A percentile compares a stretch with the other conserved stretches of the same genome.
These are phyloP conservation scores for Drosophila azteca DNA, from an alignment of 1,140 invertebrate genomes.

Conservation along the genomic window DNA sequence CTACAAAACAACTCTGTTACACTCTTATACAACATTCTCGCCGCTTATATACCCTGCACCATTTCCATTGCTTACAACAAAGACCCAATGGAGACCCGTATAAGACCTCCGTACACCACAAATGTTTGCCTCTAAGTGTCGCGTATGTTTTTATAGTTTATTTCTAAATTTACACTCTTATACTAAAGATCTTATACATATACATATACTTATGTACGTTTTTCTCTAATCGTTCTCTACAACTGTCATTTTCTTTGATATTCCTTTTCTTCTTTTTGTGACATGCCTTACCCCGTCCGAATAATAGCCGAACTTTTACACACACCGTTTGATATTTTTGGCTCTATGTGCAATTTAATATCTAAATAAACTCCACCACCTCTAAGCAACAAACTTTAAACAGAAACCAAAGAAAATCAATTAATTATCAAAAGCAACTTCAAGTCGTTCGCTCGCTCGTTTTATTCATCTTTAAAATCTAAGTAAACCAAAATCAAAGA, in stretches of 20 bases:
- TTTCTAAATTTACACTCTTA: conserved; percentile 8
- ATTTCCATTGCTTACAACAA: conserved; percentile 3
- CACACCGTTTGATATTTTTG: conserved; percentile 70
- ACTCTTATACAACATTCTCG: conserved; percentile 10
- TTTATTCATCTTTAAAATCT: conserved; percentile 66
- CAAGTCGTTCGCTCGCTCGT: conserved; percentile 68
- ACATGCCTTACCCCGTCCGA: conserved; percentile 55
- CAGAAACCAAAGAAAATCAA: conserved; percentile 38
- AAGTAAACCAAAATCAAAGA: conserved; percentile 36
- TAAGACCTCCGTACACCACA: background rate
- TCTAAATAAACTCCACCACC: conserved; percentile 68
- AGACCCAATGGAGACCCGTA: conserved; percentile 2
- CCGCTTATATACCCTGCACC: conserved; percentile 23
- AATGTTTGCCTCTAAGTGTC: conserved; percentile 51
- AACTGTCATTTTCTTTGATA: conserved; percentile 47
- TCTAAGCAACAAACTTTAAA: conserved; percentile 54
- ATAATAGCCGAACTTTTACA: conserved; percentile 72
- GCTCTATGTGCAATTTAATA: conserved; percentile 78
- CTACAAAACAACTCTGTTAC: background rate
- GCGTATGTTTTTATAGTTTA: conserved; percentile 30
- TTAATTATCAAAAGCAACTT: conserved; percentile 65
- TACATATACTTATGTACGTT: background rate
- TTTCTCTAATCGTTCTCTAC: conserved; percentile 45
- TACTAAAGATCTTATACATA: conserved; percentile 19
- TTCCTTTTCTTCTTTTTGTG: conserved; percentile 42